Evolutionary conservation across 2,888 invertebrate genomes (phyloP).

Genomic region (Volucella zonaria): DNA sequence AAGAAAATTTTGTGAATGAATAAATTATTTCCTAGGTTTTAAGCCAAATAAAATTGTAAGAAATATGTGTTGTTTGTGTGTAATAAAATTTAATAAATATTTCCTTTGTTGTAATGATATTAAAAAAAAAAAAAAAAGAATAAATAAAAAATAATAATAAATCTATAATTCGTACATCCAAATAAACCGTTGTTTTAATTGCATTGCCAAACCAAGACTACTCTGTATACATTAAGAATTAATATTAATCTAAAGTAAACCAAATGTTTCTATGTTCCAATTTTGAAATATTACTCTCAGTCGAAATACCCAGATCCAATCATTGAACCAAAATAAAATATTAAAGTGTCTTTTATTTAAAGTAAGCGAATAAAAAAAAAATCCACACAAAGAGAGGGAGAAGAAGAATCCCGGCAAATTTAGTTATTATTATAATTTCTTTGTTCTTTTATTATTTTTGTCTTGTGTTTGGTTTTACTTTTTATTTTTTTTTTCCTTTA

Average conservation of each 20-base stretch:
- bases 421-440: constrained; percentile 28
- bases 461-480: constrained; percentile 66
- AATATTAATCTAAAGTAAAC: constrained; percentile 1
- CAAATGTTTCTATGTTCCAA: constrained; percentile 9
- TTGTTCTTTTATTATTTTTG: constrained; percentile 47
- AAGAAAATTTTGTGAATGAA: constrained; percentile 14
- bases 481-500: constrained; percentile 42
- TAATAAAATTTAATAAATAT: constrained; percentile 17
- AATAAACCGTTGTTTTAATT: constrained; percentile 67
- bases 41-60: constrained; percentile 36
- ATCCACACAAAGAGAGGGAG: constrained; percentile 1
- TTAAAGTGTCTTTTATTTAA: constrained; percentile 24
- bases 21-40: constrained; percentile 35
- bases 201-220: not conserved
- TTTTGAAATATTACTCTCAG: not conserved
- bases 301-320: constrained; percentile 48
- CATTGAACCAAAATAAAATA: constrained; percentile 42
- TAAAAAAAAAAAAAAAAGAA: constrained; percentile 2
- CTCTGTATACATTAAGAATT: constrained; percentile 26
- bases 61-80: constrained; percentile 46
- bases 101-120: constrained; percentile 44
- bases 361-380: constrained; percentile 21
- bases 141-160: constrained; percentile 39
- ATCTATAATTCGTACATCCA: constrained; percentile 48
- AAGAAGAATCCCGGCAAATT: constrained; percentile 27